Percentiles rank a stretch among this genome's conserved stretches.
phyloP scores from a whole-genome alignment of 2,888 invertebrate genomes.

The Chaetogeoica ovagalla region DNA sequence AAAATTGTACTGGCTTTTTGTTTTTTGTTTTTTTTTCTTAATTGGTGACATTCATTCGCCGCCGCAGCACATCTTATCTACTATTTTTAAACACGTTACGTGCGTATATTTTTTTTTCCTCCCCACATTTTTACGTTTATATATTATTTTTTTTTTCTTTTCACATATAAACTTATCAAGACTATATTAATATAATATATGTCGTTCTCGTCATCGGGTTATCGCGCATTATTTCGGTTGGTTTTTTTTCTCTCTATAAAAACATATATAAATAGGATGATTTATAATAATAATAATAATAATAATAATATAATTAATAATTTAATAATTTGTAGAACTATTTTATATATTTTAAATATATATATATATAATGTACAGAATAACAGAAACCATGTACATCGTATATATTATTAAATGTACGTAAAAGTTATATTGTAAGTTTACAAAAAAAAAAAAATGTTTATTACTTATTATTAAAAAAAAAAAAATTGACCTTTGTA shows the following conservation, averaged over 20 bases:
- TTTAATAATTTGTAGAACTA: slow-evolving; percentile 46
- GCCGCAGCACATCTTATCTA: too few relatives aligned
- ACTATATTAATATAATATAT: slow-evolving; percentile 47
- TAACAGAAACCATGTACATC: slow-evolving; percentile 48
- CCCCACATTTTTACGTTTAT: too few relatives aligned
- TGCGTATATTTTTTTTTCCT: too few relatives aligned
- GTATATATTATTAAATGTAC: background rate
- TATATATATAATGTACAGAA: slow-evolving; percentile 32
- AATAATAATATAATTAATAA: slow-evolving; percentile 41
- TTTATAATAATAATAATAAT: slow-evolving; percentile 42
- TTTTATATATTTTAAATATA: background rate
- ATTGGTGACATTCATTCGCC: too few relatives aligned
- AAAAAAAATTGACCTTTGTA: slow-evolving; percentile 21
- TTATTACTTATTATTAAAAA: background rate
- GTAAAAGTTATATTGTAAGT: slow-evolving; percentile 31
- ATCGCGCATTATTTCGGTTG: slow-evolving; percentile 13
- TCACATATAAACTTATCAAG: too few relatives aligned
- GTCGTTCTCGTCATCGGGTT: slow-evolving; percentile 13
- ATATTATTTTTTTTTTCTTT: too few relatives aligned
- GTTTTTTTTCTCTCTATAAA: slow-evolving; percentile 19
- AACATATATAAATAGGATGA: slow-evolving; percentile 51
- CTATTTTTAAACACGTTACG: too few relatives aligned
- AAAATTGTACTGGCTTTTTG: too few relatives aligned
- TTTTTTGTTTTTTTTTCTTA: too few relatives aligned
- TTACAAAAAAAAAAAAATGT: background rate